Base-by-base conservation (phyloP, 1,140 invertebrate species). In the Drosophila paulistorum region DNA sequence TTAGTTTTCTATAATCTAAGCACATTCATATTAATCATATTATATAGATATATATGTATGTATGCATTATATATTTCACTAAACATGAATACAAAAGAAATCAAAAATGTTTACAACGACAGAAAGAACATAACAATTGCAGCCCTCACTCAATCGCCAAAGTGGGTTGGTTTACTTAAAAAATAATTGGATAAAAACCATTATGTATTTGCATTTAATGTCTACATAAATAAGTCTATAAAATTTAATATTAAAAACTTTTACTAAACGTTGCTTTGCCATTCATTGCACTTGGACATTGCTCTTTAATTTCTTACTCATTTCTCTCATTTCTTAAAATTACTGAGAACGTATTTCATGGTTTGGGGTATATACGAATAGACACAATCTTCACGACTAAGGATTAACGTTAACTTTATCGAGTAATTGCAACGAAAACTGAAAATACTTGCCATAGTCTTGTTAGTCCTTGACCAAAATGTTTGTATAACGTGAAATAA, bases 221-320 rank as follows among this genome's bases (percentile, higher is more conserved):
- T 30, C 65, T 73, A 65, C 68, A 68, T 48, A 75, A 68, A 74
- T 74, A 30, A 70, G 35, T 37, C 2, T 39, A 39, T 39, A 74
- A 66, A 75, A 68, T 48, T 51, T 60, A 55, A 68, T 59, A 67
- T 68, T 76, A 70, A 37, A 45, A 45, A 48, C 45, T 59, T 75
- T 58, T 10, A 60, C 45, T 48, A 48, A 75, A 75, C 72, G 64
- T 42, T 75, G 45, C 45, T 51, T 51, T 72, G 74, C 73, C 73
- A 75, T 76, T 76, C 73, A 75, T 76, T 76, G 73, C 73, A 76
- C 70, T 74, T 74, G 35, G 73, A 73, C 73, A 76, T 76, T 76
- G 74, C 73, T 76, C 73, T 70, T 66, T 14, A 65, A 64, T 76
- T 75, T 14, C 39, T 61, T 61, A 39, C n/a, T 39, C 37, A 39